Conservation (phyloP, 64 coral and sea anemone genomes). For the Trachythela sp. region DNA sequence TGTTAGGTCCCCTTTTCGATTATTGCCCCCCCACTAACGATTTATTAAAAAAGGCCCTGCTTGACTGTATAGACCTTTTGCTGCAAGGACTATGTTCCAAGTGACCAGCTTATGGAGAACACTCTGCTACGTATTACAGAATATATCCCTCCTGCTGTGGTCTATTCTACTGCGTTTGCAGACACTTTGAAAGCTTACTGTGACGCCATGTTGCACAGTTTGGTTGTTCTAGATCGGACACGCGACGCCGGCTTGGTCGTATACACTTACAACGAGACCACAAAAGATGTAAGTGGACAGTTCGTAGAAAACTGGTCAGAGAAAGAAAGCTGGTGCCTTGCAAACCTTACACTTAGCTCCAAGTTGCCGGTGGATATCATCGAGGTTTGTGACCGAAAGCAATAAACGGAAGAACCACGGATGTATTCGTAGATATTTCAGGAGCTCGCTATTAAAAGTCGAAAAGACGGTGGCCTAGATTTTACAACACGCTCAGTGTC, state of each 20-base stretch:
- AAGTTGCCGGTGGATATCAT: conserved; percentile 25
- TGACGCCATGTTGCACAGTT: conserved; percentile 37
- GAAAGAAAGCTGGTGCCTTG: no score
- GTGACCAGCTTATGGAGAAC: no score
- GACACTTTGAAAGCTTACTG: conserved; percentile 44
- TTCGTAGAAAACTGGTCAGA: conserved; percentile 18
- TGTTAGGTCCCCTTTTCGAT: no score
- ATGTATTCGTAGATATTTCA: conserved; percentile 39
- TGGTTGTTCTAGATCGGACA: conserved; percentile 16
- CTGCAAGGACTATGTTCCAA: no score
- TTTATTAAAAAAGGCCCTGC: no score
- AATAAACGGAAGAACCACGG: neutral
- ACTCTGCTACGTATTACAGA: neutral
- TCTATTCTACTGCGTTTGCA: conserved; percentile 24
- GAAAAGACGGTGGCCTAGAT: neutral
- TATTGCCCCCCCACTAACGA: no score
- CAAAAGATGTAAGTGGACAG: conserved; percentile 38
- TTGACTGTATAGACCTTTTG: no score
- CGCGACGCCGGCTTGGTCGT: conserved; percentile 30
- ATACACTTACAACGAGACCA: conserved; percentile 33
- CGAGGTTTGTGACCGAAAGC: conserved; percentile 27
- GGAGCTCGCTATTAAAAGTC: conserved; percentile 27
- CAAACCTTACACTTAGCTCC: conserved; percentile 29
- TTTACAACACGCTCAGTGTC: conserved; percentile 33
- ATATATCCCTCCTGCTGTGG: neutral